Evolutionary conservation across 1,140 invertebrate genomes (phyloP).

Genomic region (Diprion similis): DNA sequence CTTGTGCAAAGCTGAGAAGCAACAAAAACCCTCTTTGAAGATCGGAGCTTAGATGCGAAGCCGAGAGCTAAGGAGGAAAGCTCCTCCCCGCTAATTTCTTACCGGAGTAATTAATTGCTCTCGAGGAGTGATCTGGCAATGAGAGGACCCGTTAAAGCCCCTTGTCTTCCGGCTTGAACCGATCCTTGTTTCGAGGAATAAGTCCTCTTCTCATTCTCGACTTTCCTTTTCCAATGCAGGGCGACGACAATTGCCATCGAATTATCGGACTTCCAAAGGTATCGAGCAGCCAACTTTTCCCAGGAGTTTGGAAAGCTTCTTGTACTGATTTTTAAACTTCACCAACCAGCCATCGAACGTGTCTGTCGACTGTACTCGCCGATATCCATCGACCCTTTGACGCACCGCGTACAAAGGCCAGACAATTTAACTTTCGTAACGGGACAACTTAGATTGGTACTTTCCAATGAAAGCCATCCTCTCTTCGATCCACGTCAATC

Average conservation of each 20-base stretch:
- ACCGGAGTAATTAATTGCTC: neutral
- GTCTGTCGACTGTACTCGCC: too few relatives aligned
- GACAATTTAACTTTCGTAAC: conserved; percentile 6
- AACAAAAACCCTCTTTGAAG: neutral
- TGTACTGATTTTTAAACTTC: too few relatives aligned
- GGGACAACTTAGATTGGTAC: neutral
- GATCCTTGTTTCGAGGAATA: neutral
- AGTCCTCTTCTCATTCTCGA: neutral
- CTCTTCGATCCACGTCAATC: too few relatives aligned
- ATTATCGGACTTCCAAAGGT: too few relatives aligned
- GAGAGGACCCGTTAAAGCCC: neutral
- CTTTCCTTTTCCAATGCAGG: too few relatives aligned
- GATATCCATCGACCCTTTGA: too few relatives aligned
- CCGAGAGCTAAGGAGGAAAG: neutral
- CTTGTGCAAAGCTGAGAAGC: neutral
- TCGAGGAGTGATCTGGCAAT: neutral
- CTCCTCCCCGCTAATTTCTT: neutral
- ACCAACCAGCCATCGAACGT: too few relatives aligned
- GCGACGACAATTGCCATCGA: too few relatives aligned
- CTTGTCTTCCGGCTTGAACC: neutral
- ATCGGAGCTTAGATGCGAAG: conserved; percentile 1
- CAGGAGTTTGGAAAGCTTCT: too few relatives aligned
- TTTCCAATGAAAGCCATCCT: too few relatives aligned
- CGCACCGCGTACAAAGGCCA: neutral
- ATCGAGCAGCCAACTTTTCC: too few relatives aligned